Conservation (phyloP, 2,797 vertebrate genomes). For the Acomys russatus region DNA sequence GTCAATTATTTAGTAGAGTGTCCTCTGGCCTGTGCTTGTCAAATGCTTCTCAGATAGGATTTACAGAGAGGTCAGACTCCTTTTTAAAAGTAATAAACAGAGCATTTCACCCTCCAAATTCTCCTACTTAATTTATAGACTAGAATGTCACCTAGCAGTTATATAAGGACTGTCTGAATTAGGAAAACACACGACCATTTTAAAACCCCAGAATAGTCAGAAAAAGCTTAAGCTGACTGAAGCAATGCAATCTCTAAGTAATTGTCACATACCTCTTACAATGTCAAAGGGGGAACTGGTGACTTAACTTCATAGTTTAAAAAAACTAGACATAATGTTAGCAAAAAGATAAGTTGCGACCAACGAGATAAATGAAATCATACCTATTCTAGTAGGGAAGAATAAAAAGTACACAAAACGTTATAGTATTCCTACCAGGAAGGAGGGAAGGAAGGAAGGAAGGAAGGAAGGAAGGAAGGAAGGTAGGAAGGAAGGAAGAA, state of each 20-base stretch:
- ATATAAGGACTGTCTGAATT: background rate
- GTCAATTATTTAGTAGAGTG: background rate
- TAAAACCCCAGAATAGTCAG: background rate
- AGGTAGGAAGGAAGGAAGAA: too few relatives aligned
- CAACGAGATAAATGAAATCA: background rate
- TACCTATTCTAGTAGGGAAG: background rate
- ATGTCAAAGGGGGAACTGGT: background rate
- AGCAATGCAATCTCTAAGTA: background rate
- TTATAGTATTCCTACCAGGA: background rate
- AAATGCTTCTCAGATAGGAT: background rate
- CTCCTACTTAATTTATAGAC: background rate
- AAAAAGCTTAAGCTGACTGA: slow-evolving; percentile 18
- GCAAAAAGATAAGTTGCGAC: background rate
- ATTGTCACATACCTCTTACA: background rate
- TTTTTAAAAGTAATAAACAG: background rate
- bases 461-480: too few relatives aligned
- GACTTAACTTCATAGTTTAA: background rate
- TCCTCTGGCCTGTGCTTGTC: background rate
- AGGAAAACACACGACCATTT: background rate
- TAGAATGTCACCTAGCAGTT: slow-evolving; percentile 17
- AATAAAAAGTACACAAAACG: background rate
- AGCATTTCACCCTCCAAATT: background rate
- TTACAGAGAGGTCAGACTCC: background rate
- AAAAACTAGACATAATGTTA: background rate
- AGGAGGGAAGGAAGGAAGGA: background rate